A percentile compares a stretch with the other conserved stretches of the same genome.
phyloP scores from a whole-genome alignment of 23 tunicate species.

The Phallusia fumigata region DNA sequence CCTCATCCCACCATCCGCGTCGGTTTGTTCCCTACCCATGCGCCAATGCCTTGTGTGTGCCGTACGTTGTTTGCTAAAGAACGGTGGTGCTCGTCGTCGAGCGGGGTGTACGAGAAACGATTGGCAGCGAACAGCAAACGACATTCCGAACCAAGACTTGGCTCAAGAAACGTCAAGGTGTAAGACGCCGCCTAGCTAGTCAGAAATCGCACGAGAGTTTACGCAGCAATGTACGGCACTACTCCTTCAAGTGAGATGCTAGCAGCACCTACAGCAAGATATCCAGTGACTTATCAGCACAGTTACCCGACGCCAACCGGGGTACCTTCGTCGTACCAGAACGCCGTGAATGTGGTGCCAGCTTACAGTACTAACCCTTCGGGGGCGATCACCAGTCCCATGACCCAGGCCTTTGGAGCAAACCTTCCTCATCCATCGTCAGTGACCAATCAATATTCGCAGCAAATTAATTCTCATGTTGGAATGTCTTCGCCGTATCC shows the following conservation, averaged over 20 bases:
- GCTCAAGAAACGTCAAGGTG: background rate
- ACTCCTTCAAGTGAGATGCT: conserved; percentile 52
- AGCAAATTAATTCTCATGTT: conserved; percentile 39
- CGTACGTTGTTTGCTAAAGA: background rate
- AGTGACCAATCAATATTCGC: conserved; percentile 39
- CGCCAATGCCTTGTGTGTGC: background rate
- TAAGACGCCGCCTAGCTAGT: background rate
- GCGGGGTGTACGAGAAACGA: conserved; percentile 4
- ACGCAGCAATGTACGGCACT: background rate
- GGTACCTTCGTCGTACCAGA: conserved; percentile 36
- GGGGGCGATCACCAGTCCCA: conserved; percentile 45
- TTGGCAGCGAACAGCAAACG: background rate
- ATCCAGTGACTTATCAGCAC: conserved; percentile 71
- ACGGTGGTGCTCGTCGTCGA: background rate
- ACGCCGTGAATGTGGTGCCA: conserved; percentile 27
- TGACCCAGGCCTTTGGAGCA: conserved; percentile 40
- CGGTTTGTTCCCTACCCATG: background rate
- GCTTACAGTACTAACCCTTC: conserved; percentile 33
- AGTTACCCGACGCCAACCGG: conserved; percentile 36
- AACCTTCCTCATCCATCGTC: conserved; percentile 33
- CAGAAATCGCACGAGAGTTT: background rate
- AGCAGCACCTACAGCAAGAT: conserved; percentile 67
- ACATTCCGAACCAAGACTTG: background rate
- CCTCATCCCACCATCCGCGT: background rate
- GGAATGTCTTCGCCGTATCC: conserved; percentile 60